Evolutionary conservation across 2,113 vertebrate genomes (phyloP), one percentile per base, ranked within the genome.

Genomic region (Notothenia coriiceps): DNA sequence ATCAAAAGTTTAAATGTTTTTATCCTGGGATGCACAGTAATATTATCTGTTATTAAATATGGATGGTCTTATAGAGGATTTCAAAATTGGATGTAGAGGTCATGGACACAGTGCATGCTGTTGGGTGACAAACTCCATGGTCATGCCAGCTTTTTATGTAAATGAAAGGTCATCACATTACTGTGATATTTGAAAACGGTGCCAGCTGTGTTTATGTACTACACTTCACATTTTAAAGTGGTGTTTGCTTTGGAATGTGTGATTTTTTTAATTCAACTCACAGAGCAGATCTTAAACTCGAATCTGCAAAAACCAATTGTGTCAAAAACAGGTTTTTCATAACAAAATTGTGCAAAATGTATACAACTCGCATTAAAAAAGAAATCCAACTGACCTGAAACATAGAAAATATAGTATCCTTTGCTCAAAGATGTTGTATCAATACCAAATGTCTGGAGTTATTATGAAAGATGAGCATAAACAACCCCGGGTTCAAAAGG

Each of bases 401-500:
- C 10, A 18, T 0, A 22, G 0, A 29, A 43, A 66, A 29, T 11
- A 35, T 10, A 8, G 40, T 5, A 35, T 4, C 29, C 29, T 29
- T 29, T 40, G 25, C 25, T 29, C 25, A 7, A 7, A 59, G 10
- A n/a, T 4, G 17, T 9, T 1, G 0, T 25, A 29, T 22, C 7
- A 65, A 40, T 5, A 59, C 22, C 8, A n/a, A 51, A 61, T 52
- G 3, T 5, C 10, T 49, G 25, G 20, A 70, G n/a, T 64, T 43
- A 49, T 56, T 17, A 46, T 7, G 1, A 49, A 52, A 56, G 47
- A 33, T 64, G 52, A 80, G 50, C 2, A 73, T 70, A 77, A 46
- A 8, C 17, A 51, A 40, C 13, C 22, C 10, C 6, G 15, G 40
- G 10, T 29, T 76, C 18, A 73, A 77, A 20, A 47, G 56, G 44